Evolutionary conservation across 2,888 invertebrate genomes (phyloP).

Genomic region (Formica aserva): DNA sequence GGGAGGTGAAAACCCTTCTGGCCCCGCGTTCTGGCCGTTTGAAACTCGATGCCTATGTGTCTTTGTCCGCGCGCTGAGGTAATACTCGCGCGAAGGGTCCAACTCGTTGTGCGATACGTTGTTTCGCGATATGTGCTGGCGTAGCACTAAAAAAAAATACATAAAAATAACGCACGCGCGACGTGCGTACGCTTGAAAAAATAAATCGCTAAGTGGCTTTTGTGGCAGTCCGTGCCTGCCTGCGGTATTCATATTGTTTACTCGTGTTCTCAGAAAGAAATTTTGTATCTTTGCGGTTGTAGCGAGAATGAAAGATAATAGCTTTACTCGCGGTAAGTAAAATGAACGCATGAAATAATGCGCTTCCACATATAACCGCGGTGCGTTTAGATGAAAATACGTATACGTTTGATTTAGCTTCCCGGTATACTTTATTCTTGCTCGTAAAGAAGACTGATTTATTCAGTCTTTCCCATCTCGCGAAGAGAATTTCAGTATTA

Average conservation of each 20-base stretch:
- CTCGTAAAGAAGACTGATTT: slow-evolving; percentile 10
- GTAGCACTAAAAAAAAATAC: background rate
- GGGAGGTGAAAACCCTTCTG: slow-evolving; percentile 62
- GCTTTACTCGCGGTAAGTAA: slow-evolving; percentile 12
- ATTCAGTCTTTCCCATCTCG: background rate
- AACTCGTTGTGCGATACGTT: slow-evolving; percentile 6
- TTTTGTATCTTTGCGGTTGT: slow-evolving; percentile 7
- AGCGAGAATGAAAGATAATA: slow-evolving; percentile 21
- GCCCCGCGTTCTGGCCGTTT: slow-evolving; percentile 55
- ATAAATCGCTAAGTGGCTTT: slow-evolving; percentile 40
- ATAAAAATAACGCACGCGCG: background rate
- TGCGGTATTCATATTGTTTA: slow-evolving; percentile 28
- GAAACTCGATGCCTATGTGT: slow-evolving; percentile 62
- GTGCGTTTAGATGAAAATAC: background rate
- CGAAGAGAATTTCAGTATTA: background rate
- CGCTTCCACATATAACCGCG: background rate
- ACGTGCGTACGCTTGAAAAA: slow-evolving; percentile 22
- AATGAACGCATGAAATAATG: slow-evolving; percentile 15
- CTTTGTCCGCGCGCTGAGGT: slow-evolving; percentile 28
- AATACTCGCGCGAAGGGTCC: slow-evolving; percentile 22
- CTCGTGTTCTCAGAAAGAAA: background rate
- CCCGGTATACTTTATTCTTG: background rate
- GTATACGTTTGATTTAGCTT: background rate
- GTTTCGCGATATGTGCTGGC: slow-evolving; percentile 1
- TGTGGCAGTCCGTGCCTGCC: background rate